phyloP scores from a whole-genome alignment of 2,113 vertebrate species.

The Cinclus cinclus region DNA sequence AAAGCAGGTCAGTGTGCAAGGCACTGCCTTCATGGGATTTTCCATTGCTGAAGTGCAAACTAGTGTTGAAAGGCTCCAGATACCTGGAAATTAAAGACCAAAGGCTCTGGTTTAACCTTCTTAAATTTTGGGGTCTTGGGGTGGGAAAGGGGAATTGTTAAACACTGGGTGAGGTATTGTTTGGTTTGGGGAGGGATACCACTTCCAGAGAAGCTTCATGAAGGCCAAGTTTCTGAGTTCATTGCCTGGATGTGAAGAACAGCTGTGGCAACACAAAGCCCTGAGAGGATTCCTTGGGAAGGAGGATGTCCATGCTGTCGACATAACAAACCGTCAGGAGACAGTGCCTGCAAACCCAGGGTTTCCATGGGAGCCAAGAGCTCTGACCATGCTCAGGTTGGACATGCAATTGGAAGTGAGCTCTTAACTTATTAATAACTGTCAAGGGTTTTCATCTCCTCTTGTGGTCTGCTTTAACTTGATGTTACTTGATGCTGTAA shows the following conservation, averaged over 20 bases:
- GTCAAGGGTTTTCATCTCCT: neutral
- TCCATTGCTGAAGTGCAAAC: neutral
- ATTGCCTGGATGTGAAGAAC: neutral
- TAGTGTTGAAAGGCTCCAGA: neutral
- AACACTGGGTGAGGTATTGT: neutral
- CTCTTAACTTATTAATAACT: neutral
- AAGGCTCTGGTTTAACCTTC: neutral
- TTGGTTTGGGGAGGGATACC: neutral
- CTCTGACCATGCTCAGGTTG: neutral
- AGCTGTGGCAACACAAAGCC: neutral
- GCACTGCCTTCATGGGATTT: neutral
- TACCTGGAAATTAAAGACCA: neutral
- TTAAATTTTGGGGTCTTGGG: neutral
- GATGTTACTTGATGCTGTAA: neutral
- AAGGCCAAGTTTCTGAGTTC: neutral
- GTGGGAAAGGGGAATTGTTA: neutral
- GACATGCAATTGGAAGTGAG: neutral
- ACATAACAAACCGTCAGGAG: accelerated
- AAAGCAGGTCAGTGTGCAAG: slow-evolving; percentile 4
- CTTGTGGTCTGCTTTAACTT: neutral
- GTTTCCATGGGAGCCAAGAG: neutral
- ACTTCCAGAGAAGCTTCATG: neutral
- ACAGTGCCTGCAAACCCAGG: neutral
- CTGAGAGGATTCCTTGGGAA: neutral
- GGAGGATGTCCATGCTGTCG: accelerated